Evolutionary conservation across 2,113 vertebrate species (phyloP).

Genomic region (Neopipo cinnamomea): DNA sequence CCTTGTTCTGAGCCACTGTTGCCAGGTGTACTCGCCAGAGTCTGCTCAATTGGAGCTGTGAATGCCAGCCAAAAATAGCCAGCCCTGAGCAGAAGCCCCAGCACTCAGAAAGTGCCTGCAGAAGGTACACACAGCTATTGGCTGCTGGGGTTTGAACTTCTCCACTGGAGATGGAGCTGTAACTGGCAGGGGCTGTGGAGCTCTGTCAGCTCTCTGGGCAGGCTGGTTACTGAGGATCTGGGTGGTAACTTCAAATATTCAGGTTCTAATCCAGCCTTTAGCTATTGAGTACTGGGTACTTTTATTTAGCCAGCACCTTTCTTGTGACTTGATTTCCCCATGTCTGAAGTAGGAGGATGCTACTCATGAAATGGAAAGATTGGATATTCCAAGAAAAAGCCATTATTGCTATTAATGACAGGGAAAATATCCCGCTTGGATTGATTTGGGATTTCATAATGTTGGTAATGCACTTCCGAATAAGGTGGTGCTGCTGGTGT

Average conservation of each 20-base stretch:
- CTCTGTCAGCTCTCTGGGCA: neutral
- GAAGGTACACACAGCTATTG: neutral
- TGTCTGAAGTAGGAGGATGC: neutral
- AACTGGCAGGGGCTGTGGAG: neutral
- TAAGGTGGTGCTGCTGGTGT: neutral
- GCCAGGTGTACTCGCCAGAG: slow-evolving; percentile 12
- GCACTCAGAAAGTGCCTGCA: neutral
- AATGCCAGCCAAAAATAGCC: neutral
- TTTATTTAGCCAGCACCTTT: neutral
- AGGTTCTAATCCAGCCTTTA: neutral
- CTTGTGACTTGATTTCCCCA: neutral
- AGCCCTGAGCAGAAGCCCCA: neutral
- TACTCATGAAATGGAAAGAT: neutral
- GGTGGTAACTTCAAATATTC: neutral
- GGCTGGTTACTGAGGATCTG: neutral
- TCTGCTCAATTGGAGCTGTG: slow-evolving; percentile 1
- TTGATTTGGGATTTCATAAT: neutral
- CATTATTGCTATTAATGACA: neutral
- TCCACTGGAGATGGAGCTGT: neutral
- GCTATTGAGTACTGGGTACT: neutral
- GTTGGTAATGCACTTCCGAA: neutral
- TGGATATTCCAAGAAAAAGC: neutral
- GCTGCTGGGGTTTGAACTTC: neutral
- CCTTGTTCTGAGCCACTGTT: slow-evolving; percentile 6
- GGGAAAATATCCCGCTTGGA: neutral